phyloP scores from a whole-genome alignment of 2,888 invertebrate genomes.

The Callinectes sapidus region DNA sequence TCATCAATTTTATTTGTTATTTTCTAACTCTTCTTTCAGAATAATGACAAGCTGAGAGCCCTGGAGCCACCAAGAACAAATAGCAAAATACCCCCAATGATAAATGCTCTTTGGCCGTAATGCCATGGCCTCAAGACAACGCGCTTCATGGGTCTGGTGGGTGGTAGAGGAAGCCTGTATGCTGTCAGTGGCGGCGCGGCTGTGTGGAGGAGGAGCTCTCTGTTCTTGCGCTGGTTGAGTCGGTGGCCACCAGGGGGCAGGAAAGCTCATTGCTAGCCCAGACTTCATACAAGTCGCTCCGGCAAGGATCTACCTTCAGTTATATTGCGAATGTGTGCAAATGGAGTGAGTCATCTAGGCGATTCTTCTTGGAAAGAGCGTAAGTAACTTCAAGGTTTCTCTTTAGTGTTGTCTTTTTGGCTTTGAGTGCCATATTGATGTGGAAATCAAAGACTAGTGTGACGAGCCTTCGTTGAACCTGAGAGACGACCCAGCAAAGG shows the following conservation, averaged over 20 bases:
- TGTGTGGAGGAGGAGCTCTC: constrained; percentile 52
- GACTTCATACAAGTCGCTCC: constrained; percentile 71
- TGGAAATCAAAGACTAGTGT: constrained; percentile 69
- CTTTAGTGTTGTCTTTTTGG: constrained; percentile 38
- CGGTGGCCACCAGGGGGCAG: constrained; percentile 67
- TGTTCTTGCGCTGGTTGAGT: constrained; percentile 69
- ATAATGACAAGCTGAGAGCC: background rate
- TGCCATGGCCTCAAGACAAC: constrained; percentile 15
- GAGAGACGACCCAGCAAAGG: constrained; percentile 69
- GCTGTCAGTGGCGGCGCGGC: constrained; percentile 50
- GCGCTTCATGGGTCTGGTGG: background rate
- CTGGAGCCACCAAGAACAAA: constrained; percentile 7
- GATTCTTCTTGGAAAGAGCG: constrained; percentile 72
- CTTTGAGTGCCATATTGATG: background rate
- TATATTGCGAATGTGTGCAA: constrained; percentile 66
- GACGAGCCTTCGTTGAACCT: constrained; percentile 64
- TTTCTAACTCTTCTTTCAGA: background rate
- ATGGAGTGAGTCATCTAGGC: constrained; percentile 64
- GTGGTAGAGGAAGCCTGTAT: constrained; percentile 36
- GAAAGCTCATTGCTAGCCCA: constrained; percentile 71
- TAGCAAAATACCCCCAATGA: background rate
- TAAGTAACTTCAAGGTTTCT: constrained; percentile 65
- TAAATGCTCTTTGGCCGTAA: background rate
- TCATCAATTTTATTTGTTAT: background rate
- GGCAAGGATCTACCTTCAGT: constrained; percentile 66